These are phyloP conservation scores for Drosophila bocki DNA, from an alignment of 1,140 invertebrate genomes.

Conservation along the genomic window DNA sequence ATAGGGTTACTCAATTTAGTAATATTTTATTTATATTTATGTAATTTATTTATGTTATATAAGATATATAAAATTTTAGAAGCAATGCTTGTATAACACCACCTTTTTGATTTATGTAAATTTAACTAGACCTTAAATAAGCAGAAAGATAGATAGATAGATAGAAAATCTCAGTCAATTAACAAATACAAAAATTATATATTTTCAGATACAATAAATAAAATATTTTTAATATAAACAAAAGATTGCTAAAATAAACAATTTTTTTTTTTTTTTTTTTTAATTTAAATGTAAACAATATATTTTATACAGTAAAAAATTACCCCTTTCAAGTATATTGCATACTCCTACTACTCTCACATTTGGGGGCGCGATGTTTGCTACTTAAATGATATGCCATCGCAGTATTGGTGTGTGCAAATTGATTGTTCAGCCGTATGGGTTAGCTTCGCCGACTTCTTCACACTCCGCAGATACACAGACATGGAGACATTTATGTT, in stretches of 20 bases:
- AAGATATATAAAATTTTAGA: no score
- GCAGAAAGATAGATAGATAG: no score
- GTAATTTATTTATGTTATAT: background rate
- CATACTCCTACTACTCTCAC: slow-evolving; percentile 26
- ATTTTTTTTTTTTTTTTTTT: no score
- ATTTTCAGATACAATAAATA: no score
- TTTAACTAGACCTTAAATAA: no score
- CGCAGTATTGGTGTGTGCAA: slow-evolving; percentile 49
- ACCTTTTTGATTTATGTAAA: no score
- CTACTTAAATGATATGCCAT: slow-evolving; percentile 74
- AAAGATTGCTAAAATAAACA: no score
- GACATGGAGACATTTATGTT: slow-evolving; percentile 10
- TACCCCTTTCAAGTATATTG: background rate
- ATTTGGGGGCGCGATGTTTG: slow-evolving; percentile 51
- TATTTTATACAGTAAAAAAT: background rate
- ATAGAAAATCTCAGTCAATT: no score
- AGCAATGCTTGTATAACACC: background rate
- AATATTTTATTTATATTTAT: background rate
- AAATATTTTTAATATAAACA: no score
- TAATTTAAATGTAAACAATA: no score
- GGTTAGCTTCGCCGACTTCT: slow-evolving; percentile 35
- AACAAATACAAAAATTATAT: no score
- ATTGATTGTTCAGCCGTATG: slow-evolving; percentile 64
- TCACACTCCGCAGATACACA: slow-evolving; percentile 20
- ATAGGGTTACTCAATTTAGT: slow-evolving; percentile 35